Conservation (phyloP, 92 coral and sea anemone genomes). For the Nematostella vectensis region DNA sequence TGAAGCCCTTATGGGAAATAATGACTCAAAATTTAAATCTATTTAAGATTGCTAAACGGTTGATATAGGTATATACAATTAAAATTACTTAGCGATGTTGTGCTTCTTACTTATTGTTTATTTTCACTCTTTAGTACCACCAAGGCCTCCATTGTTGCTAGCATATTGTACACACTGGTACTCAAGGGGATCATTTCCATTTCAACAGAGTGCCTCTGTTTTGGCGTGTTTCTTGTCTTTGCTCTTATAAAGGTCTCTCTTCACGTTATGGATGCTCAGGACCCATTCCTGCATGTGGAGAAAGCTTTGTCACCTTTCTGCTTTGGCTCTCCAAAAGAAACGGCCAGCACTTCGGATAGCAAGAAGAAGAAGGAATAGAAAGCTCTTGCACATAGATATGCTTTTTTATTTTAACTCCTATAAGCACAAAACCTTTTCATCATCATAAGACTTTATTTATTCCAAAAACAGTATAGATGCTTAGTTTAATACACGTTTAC, state of each 20-base stretch:
- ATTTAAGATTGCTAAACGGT: too few species aligned
- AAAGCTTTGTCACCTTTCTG: constrained; percentile 52
- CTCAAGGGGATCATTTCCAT: constrained; percentile 34
- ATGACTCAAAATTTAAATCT: too few species aligned
- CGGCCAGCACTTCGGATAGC: constrained; percentile 2
- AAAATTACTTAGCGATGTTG: too few species aligned
- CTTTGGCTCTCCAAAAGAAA: constrained; percentile 40
- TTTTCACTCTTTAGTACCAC: constrained; percentile 58
- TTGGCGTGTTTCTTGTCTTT: constrained; percentile 1
- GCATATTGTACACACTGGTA: constrained; percentile 38
- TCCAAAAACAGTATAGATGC: too few species aligned
- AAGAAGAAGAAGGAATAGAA: constrained; percentile 6
- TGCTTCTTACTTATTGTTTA: too few species aligned
- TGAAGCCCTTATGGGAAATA: too few species aligned
- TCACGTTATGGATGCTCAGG: constrained; percentile 36
- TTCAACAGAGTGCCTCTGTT: neutral
- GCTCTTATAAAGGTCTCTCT: constrained; percentile 30
- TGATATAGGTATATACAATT: too few species aligned
- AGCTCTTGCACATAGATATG: too few species aligned
- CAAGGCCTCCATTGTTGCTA: constrained; percentile 49
- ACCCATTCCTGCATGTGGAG: constrained; percentile 60
- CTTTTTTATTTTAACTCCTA: too few species aligned
- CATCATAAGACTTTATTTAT: too few species aligned
- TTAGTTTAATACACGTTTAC: too few species aligned
- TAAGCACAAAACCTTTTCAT: too few species aligned